Evolutionary conservation across 2,113 vertebrate species (phyloP).

Genomic region (Hiodon tergisus): DNA sequence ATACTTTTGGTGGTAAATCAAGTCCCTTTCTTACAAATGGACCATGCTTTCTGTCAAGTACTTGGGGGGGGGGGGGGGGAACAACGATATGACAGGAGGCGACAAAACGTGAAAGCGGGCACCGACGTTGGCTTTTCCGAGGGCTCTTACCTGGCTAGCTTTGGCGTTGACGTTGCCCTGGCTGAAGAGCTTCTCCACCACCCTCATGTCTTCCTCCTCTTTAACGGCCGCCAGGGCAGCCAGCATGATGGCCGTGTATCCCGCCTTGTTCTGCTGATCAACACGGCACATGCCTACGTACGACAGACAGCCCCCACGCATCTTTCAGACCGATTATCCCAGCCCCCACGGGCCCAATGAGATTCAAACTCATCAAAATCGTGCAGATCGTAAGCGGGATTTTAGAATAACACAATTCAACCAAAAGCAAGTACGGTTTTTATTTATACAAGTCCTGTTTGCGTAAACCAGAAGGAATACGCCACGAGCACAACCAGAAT

Average conservation of each 20-base stretch:
- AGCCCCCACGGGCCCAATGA: no score
- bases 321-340: neutral
- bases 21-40: neutral
- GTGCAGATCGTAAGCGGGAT: no score
- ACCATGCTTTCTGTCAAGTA: neutral
- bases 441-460: no score
- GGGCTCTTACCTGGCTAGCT: slow-evolving; percentile 76
- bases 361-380: no score
- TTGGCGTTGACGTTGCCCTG: slow-evolving; percentile 85
- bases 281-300: slow-evolving; percentile 74
- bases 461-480: no score
- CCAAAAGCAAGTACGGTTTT: no score
- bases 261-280: slow-evolving; percentile 87
- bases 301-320: neutral
- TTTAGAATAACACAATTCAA: no score
- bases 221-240: slow-evolving; percentile 79
- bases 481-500: neutral
- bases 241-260: slow-evolving; percentile 92
- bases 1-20: neutral
- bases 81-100: no score
- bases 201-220: slow-evolving; percentile 72
- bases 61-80: no score
- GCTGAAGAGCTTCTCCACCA: slow-evolving; percentile 80
- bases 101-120: neutral
- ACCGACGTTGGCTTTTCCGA: neutral